Base-by-base conservation (phyloP, 2,797 vertebrate genomes). In the Nothura maculosa region DNA sequence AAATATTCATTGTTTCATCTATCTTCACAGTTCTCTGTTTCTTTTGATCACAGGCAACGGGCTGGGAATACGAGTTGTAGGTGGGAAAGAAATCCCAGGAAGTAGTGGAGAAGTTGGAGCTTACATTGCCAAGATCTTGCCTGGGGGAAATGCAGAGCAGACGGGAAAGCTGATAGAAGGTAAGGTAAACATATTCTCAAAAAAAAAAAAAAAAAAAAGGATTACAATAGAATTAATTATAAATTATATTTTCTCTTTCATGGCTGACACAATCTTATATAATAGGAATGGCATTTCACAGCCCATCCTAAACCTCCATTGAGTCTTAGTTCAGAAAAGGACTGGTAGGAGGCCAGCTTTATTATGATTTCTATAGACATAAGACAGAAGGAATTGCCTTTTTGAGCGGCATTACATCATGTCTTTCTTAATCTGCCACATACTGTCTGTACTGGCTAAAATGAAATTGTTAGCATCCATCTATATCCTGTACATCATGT, bases 41-140 rank as follows among this genome's bases (percentile, higher is more conserved):
- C 93, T 95, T 93, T 95, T 97, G 25, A 87, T 96, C 80, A 80
- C 85, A 98, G 98, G 98, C 75, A 98, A 98, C 50, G 98, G 98
- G 78, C 95, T 99, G 81, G 99, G 99, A 81, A 99, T 99, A 76
- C 98, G 98, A 94, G 98, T 99, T 85, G 98, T 99, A 47, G 99
- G 99, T 74, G 99, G 99, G 34, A 99, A 99, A 96, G 99, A 99
- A 97, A 99, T 99, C 95, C 99, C 99, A 19, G 99, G 99, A 84
- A 98, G 98, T 92, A 96, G 97, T 47, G 98, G 99, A 94, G 99
- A 99, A 97, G 99, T 98, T 81, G 99, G 99, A 97, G 99, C 99
- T 61, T 99, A 99, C 87, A 98, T 99, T 86, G 99, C 99, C 89
- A 99, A 99, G 95, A 98, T 99, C 89, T 97, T 99, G 92, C 98